Conservation (phyloP, 2,888 invertebrate genomes). For the Amphipoea lucens region DNA sequence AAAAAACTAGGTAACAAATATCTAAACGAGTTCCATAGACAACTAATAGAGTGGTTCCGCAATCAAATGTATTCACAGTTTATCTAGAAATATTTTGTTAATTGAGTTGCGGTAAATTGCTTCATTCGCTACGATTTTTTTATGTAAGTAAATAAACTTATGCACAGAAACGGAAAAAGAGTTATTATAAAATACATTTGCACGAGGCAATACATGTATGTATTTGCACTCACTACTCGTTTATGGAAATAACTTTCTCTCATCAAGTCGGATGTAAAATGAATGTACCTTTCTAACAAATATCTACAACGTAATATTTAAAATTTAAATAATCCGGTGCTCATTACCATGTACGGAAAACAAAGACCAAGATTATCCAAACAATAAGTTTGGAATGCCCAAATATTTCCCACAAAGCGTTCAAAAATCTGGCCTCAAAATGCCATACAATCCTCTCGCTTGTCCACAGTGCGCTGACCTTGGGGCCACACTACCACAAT, state of each 20-base stretch:
- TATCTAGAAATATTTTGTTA: slow-evolving; percentile 48
- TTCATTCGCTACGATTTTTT: slow-evolving; percentile 41
- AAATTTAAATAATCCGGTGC: slow-evolving; percentile 24
- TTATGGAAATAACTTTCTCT: slow-evolving; percentile 47
- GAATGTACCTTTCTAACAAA: not conserved
- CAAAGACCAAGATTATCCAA: slow-evolving; percentile 42
- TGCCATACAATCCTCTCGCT: slow-evolving; percentile 75
- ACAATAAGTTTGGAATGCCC: slow-evolving; percentile 45
- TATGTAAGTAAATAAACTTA: slow-evolving; percentile 42
- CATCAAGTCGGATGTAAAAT: slow-evolving; percentile 6
- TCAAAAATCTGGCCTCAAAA: slow-evolving; percentile 81
- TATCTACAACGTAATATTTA: not conserved
- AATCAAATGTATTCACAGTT: slow-evolving; percentile 45
- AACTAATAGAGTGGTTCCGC: slow-evolving; percentile 52
- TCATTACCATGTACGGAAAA: slow-evolving; percentile 36
- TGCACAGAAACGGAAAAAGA: slow-evolving; percentile 5
- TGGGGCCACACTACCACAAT: slow-evolving; percentile 84
- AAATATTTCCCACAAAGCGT: slow-evolving; percentile 72
- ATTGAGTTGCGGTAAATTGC: slow-evolving; percentile 45
- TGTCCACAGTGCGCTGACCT: slow-evolving; percentile 83
- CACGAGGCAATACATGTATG: slow-evolving; percentile 18
- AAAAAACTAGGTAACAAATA: slow-evolving; percentile 11
- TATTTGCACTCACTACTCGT: slow-evolving; percentile 7
- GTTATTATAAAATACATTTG: slow-evolving; percentile 16
- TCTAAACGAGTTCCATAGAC: slow-evolving; percentile 49